Conservation (phyloP, 2,113 vertebrate species). For the Mesembrinibis cayennensis region DNA sequence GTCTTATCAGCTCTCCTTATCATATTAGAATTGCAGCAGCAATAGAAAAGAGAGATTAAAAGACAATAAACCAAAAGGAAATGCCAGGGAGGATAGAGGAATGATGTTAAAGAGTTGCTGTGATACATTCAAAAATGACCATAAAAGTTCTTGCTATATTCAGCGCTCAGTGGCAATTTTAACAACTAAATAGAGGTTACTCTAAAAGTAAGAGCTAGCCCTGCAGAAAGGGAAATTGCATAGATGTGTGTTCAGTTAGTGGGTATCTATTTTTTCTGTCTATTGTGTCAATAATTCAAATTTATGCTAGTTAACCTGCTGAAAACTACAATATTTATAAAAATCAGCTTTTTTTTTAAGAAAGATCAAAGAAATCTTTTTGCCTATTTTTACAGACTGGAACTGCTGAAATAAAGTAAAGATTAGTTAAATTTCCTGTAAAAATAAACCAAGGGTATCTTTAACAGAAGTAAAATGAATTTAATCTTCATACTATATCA, state of each 20-base stretch:
- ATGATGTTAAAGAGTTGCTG: not conserved
- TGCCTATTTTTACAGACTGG: not conserved
- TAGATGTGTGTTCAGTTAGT: not conserved
- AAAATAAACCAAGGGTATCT: not conserved
- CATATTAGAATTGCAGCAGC: not conserved
- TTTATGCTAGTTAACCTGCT: not conserved
- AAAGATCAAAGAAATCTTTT: not conserved
- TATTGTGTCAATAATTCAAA: not conserved
- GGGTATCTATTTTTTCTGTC: not conserved
- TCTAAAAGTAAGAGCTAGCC: not conserved
- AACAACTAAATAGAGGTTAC: not conserved
- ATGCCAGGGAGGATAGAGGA: not conserved
- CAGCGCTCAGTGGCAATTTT: not conserved
- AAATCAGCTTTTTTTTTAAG: not conserved
- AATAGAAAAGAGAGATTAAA: not conserved
- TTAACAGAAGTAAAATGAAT: not conserved
- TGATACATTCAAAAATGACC: not conserved
- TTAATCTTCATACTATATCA: not conserved
- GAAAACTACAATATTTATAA: not conserved
- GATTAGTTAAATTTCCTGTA: not conserved
- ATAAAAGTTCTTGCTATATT: not conserved
- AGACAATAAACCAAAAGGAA: not conserved
- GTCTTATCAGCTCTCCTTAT: not conserved
- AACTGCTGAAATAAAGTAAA: not conserved
- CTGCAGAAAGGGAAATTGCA: not conserved